Conservation (phyloP, 2,888 invertebrate genomes). For the Drosophila incognita region DNA sequence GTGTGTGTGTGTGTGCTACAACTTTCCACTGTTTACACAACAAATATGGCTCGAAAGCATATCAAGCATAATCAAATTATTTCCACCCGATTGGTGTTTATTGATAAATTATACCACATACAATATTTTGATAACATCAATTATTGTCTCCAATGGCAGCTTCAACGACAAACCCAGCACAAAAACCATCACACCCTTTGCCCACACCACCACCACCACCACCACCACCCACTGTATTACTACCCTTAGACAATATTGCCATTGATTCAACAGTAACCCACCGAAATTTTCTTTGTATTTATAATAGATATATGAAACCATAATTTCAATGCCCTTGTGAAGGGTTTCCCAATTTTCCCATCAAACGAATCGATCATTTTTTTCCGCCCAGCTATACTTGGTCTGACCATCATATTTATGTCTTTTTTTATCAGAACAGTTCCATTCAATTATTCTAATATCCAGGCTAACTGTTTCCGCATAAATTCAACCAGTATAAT, state of each 20-base stretch:
- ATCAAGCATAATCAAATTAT: slow-evolving; percentile 83
- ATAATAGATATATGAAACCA: slow-evolving; percentile 6
- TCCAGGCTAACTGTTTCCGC: not conserved
- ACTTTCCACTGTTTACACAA: slow-evolving; percentile 67
- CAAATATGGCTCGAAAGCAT: slow-evolving; percentile 81
- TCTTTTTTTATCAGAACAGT: not conserved
- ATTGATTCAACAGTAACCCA: slow-evolving; percentile 53
- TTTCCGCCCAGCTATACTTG: not conserved
- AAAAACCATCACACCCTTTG: slow-evolving; percentile 4
- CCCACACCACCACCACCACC: not conserved
- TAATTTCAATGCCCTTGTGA: slow-evolving; percentile 4
- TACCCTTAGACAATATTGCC: slow-evolving; percentile 56
- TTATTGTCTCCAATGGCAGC: slow-evolving; percentile 79
- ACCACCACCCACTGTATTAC: not conserved
- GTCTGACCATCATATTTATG: not conserved
- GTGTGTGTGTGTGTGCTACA: slow-evolving; percentile 15
- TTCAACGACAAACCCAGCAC: slow-evolving; percentile 41
- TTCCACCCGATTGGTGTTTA: slow-evolving; percentile 83
- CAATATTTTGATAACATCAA: slow-evolving; percentile 84
- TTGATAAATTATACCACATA: slow-evolving; percentile 83
- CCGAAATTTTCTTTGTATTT: slow-evolving; percentile 34
- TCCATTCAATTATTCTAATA: not conserved
- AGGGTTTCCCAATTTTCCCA: not conserved
- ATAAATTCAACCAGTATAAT: not conserved
- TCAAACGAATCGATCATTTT: not conserved